These are phyloP conservation scores for Hymenopus coronatus DNA, from an alignment of 2,888 invertebrate genomes.

Conservation along the genomic window DNA sequence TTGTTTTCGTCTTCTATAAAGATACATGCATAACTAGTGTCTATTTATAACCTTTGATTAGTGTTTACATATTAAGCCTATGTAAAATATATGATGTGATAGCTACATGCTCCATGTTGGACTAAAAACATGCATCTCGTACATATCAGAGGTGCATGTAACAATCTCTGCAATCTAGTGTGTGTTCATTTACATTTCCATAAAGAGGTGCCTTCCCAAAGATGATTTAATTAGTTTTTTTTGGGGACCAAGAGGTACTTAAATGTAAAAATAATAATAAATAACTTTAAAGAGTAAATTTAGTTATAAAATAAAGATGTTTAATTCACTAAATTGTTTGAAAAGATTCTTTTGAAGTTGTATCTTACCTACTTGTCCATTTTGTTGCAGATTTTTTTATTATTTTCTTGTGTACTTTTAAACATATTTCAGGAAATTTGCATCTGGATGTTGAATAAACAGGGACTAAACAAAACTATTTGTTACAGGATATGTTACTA, in stretches of 20 bases:
- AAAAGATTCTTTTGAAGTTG: not conserved
- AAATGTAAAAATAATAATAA: not conserved
- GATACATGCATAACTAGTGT: not conserved
- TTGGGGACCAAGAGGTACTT: not conserved
- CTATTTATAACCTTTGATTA: conserved; percentile 4
- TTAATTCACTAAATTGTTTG: not conserved
- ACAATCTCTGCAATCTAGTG: not conserved
- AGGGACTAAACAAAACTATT: not conserved
- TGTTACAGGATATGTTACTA: not conserved
- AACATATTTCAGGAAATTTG: not conserved
- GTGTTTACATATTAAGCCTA: not conserved
- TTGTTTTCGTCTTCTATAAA: not conserved
- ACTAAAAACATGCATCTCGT: not conserved
- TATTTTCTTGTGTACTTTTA: not conserved
- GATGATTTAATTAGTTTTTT: not conserved
- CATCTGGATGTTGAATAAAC: not conserved
- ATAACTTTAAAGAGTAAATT: not conserved
- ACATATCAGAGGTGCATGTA: not conserved
- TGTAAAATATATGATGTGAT: not conserved
- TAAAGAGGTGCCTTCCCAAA: not conserved
- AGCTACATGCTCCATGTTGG: not conserved
- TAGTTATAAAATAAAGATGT: not conserved
- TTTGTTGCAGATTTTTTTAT: not conserved
- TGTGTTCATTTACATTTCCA: not conserved
- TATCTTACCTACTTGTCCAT: not conserved